phyloP scores from a whole-genome alignment of 2,888 invertebrate genomes.

The Myathropa florea region DNA sequence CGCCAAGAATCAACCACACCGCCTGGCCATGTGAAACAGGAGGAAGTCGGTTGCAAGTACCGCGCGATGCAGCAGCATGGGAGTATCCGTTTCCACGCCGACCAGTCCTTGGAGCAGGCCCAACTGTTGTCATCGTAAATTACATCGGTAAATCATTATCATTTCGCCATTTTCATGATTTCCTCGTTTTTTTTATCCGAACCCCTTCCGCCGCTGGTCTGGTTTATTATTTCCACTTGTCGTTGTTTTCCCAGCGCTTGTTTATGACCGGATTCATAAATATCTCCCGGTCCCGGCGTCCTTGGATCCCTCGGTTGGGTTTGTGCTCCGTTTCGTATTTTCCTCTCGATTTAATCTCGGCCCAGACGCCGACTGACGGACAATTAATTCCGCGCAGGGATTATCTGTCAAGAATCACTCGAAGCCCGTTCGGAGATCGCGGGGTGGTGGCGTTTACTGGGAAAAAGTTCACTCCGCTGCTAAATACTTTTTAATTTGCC shows the following conservation, averaged over 20 bases:
- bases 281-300: constrained; percentile 12
- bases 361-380: neutral
- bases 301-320: neutral
- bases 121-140: constrained; percentile 70
- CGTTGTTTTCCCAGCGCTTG: constrained; percentile 43
- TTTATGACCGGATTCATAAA: constrained; percentile 44
- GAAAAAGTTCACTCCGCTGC: neutral
- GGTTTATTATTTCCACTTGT: constrained; percentile 45
- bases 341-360: constrained; percentile 37
- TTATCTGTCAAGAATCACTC: constrained; percentile 26
- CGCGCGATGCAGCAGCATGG: constrained; percentile 24
- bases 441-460: neutral
- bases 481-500: constrained; percentile 20
- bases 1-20: neutral
- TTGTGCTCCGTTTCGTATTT: constrained; percentile 23
- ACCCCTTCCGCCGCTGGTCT: neutral
- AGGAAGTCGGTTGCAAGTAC: constrained; percentile 19
- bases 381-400: constrained; percentile 22
- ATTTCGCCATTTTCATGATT: constrained; percentile 63
- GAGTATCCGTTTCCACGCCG: constrained; percentile 25
- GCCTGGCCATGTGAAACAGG: neutral
- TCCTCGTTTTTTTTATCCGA: constrained; percentile 11
- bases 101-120: constrained; percentile 55
- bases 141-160: constrained; percentile 66
- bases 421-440: neutral